phyloP scores from a whole-genome alignment of 2,113 vertebrate species.

The Dipodomys spectabilis region DNA sequence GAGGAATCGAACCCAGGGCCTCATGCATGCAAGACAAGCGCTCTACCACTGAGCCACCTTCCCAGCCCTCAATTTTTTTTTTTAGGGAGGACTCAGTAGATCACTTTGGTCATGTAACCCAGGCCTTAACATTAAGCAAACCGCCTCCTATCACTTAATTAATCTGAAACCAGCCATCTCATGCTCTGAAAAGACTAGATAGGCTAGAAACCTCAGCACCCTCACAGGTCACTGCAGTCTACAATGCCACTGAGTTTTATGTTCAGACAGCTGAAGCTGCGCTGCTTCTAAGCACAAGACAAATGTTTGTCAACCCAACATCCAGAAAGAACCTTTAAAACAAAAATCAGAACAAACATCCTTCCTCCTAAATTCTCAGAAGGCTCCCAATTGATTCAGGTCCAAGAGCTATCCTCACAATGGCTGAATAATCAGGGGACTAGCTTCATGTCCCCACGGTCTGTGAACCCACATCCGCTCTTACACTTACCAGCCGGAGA shows the following conservation, averaged over 20 bases:
- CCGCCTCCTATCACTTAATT: neutral
- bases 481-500: slow-evolving; percentile 88
- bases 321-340: neutral
- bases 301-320: no score
- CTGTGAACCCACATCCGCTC: fast-evolving
- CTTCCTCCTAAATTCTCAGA: neutral
- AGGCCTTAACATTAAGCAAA: neutral
- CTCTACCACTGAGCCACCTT: no score
- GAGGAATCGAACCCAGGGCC: no score
- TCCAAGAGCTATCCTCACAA: no score
- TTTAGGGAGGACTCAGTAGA: neutral
- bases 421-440: neutral
- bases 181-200: neutral
- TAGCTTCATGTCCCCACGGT: neutral
- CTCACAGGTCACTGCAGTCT: neutral
- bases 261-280: neutral
- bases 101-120: neutral
- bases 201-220: neutral
- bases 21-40: no score
- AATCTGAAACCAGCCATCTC: neutral
- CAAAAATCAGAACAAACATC: neutral
- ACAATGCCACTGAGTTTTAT: no score
- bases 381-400: fast-evolving
- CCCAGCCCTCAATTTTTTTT: no score
- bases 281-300: neutral